phyloP scores from a whole-genome alignment of 2,797 vertebrate genomes.

The Mycteria americana region DNA sequence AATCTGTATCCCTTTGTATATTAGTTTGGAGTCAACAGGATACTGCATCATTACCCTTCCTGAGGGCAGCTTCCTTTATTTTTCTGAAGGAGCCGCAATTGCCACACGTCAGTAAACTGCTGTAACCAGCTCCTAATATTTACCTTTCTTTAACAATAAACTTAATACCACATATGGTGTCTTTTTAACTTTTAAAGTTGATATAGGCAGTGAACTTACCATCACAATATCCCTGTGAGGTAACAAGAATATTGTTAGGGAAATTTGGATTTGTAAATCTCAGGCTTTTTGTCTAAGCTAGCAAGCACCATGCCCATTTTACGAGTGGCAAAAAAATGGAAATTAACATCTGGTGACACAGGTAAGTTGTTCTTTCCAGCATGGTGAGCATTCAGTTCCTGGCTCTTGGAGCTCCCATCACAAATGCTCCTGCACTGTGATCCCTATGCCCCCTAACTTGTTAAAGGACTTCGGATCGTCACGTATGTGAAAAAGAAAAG shows the following conservation, averaged over 20 bases:
- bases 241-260: not conserved
- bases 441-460: not conserved
- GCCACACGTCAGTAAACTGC: not conserved
- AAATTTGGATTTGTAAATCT: not conserved
- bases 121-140: not conserved
- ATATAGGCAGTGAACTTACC: not conserved
- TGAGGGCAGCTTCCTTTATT: not conserved
- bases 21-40: constrained; percentile 41
- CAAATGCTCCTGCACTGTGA: not conserved
- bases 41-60: constrained; percentile 21
- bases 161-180: not conserved
- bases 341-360: not conserved
- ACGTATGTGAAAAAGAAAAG: not conserved
- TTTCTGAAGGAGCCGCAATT: not conserved
- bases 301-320: not conserved
- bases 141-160: not conserved
- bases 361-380: not conserved
- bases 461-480: not conserved
- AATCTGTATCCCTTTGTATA: not conserved
- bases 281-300: not conserved
- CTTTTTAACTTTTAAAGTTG: not conserved
- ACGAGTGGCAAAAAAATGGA: not conserved
- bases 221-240: not conserved
- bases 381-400: not conserved
- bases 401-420: not conserved